Percentiles rank a stretch among this genome's conserved stretches.
These are phyloP conservation scores for Pipistrellus kuhlii DNA, from an alignment of 2,797 vertebrate genomes.

Conservation along the genomic window DNA sequence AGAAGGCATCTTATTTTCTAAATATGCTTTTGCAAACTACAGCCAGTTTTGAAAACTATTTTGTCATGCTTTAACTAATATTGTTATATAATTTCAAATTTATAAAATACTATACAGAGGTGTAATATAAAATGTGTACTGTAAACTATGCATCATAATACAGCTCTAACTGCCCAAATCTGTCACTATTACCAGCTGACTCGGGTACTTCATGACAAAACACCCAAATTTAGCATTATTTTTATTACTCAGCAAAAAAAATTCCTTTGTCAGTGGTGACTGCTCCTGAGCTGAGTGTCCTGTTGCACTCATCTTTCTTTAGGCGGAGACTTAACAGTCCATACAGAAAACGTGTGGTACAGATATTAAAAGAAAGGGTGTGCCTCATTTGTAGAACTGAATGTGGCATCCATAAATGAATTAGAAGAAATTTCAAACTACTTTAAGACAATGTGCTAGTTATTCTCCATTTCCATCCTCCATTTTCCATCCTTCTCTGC, in stretches of 20 bases:
- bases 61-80: conserved; percentile 45
- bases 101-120: neutral
- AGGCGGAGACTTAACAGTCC: neutral
- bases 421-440: neutral
- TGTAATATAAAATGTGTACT: conserved; percentile 19
- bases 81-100: conserved; percentile 46
- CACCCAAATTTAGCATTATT: neutral
- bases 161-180: neutral
- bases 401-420: neutral
- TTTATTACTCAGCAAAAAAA: conserved; percentile 28
- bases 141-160: neutral
- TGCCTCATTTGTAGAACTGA: neutral
- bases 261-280: neutral
- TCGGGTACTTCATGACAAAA: neutral
- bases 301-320: neutral
- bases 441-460: neutral
- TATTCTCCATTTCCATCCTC: neutral
- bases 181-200: neutral
- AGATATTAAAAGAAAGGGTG: neutral
- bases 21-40: conserved; percentile 28
- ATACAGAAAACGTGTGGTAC: neutral
- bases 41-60: conserved; percentile 40
- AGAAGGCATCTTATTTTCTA: conserved; percentile 19
- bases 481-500: neutral
- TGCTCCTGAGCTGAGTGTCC: neutral